Conservation (phyloP, 2,888 invertebrate genomes). For the Hybos culiciformis region DNA sequence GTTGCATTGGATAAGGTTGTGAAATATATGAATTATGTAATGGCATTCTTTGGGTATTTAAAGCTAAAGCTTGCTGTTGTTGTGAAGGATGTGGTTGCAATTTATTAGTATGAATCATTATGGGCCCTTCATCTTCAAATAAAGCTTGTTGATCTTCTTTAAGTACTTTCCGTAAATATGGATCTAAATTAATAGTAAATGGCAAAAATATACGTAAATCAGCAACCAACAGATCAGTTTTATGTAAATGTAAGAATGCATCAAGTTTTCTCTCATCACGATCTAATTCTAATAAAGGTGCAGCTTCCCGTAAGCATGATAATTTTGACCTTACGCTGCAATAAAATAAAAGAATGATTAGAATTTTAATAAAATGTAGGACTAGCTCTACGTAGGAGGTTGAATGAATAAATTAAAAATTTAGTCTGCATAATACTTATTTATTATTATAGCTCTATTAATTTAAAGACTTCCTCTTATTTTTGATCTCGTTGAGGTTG, state of each 20-base stretch:
- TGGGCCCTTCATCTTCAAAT: constrained; percentile 44
- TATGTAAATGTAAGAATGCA: constrained; percentile 80
- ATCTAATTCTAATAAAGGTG: constrained; percentile 81
- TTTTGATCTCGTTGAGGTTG: too few species aligned
- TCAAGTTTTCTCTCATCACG: constrained; percentile 91
- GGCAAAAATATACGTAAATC: constrained; percentile 92
- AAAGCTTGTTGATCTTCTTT: constrained; percentile 64
- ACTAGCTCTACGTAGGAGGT: neutral
- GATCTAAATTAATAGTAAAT: constrained; percentile 96
- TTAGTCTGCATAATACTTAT: neutral
- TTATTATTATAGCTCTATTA: accelerated
- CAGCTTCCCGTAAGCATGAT: constrained; percentile 71
- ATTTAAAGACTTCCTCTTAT: too few species aligned
- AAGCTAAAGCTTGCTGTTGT: constrained; percentile 12
- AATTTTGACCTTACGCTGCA: constrained; percentile 66
- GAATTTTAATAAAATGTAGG: constrained; percentile 1
- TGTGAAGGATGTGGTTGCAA: constrained; percentile 24
- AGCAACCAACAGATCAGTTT: constrained; percentile 67
- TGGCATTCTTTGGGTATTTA: too few species aligned
- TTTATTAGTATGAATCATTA: constrained; percentile 29
- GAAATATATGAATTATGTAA: constrained; percentile 27
- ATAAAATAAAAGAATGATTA: neutral
- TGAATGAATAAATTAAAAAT: neutral
- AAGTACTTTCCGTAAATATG: constrained; percentile 91
- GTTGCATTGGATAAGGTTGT: constrained; percentile 17